These are phyloP conservation scores for Nyctibius grandis DNA, from an alignment of 2,797 vertebrate genomes.

Conservation along the genomic window DNA sequence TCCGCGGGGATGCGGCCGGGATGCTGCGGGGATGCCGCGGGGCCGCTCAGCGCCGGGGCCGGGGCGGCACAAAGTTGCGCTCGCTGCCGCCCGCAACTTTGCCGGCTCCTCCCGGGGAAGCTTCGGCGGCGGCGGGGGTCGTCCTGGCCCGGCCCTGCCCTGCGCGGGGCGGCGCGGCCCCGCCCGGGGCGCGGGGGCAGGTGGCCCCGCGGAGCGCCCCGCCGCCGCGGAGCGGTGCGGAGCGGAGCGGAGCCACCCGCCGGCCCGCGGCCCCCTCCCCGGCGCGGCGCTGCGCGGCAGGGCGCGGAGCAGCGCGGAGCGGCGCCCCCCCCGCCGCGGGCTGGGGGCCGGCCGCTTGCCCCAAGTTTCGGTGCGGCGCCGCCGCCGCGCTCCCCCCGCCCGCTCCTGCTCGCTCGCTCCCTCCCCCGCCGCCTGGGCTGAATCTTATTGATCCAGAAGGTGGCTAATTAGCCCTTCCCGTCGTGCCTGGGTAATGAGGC, in stretches of 20 bases:
- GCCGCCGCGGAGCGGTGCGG: not conserved
- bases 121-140: not conserved
- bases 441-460: conserved; percentile 99
- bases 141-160: not conserved
- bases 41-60: no score
- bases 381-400: conserved; percentile 56
- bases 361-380: conserved; percentile 26
- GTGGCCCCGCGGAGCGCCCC: not conserved
- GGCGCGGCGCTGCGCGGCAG: not conserved
- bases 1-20: not conserved
- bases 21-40: not conserved
- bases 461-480: conserved; percentile 99
- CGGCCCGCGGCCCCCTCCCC: not conserved
- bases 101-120: conserved; percentile 38
- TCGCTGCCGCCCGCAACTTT: conserved; percentile 66
- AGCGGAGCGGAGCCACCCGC: not conserved
- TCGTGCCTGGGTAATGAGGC: conserved; percentile 99
- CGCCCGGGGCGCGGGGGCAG: conserved; percentile 5
- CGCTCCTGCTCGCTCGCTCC: conserved; percentile 75
- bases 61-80: conserved; percentile 56
- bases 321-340: not conserved
- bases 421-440: conserved; percentile 89
- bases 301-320: not conserved
- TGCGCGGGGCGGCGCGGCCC: not conserved
- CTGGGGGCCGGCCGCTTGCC: conserved; percentile 39